Evolutionary conservation across 2,888 invertebrate genomes (phyloP).

Genomic region (Nomada fucata): DNA sequence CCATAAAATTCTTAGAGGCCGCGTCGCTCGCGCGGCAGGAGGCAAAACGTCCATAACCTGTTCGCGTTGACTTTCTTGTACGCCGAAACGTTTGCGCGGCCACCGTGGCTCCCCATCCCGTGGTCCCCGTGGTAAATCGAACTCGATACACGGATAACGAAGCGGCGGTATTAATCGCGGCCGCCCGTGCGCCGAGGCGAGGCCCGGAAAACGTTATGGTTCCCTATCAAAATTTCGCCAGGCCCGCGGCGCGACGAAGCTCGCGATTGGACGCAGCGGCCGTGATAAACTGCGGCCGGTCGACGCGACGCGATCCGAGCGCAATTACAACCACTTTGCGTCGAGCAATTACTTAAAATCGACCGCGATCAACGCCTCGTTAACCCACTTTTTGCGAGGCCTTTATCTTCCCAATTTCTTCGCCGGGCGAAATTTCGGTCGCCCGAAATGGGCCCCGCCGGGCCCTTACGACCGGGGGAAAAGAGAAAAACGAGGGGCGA

Average conservation of each 20-base stretch:
- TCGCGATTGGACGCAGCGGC: neutral
- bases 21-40: conserved; percentile 61
- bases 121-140: no score
- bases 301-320: neutral
- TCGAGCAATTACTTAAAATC: conserved; percentile 52
- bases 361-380: conserved; percentile 61
- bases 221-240: conserved; percentile 2
- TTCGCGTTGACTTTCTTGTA: no score
- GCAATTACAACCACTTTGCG: conserved; percentile 39
- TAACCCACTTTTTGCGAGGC: conserved; percentile 55
- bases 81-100: no score
- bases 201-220: neutral
- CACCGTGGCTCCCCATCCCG: no score
- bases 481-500: neutral
- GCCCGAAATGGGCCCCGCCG: neutral
- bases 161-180: no score
- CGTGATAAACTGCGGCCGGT: neutral
- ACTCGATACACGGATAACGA: no score
- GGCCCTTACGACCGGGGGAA: neutral
- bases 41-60: conserved; percentile 43
- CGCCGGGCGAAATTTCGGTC: neutral
- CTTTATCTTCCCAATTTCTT: conserved; percentile 37
- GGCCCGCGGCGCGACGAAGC: neutral
- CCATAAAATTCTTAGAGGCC: conserved; percentile 75
- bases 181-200: no score